Base-by-base conservation (phyloP, 2,888 invertebrate species). In the Ariolimax columbianus region DNA sequence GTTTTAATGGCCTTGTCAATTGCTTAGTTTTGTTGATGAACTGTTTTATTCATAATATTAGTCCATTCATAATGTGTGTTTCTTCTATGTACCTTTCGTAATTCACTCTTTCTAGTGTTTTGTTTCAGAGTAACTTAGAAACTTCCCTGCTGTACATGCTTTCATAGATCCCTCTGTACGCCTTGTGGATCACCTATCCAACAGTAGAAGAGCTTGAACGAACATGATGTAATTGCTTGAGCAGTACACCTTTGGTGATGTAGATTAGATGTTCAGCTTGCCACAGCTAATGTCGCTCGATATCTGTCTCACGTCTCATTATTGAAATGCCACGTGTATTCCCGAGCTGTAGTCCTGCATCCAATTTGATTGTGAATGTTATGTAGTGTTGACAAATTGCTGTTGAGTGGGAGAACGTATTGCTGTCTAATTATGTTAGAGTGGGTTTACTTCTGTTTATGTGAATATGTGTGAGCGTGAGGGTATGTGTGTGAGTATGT, bases 131-230 rank as follows among this genome's bases (percentile, higher is more conserved):
- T 4, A 14, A 11, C 36, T 36, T 70, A 70, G 26, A 19, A 23
- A 4, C 72, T 38, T 72, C 26, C 23, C 30, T 4, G 70, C 14
- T 23, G 70, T 70, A 72, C 40, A 38, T 72, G 72, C 26, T 23
- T 14, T 14, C 26, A 9, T 72, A 72, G 72, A 72, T 26, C 19
- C 26, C 26, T 30, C 38, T 72, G 72, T 40, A 19, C 40, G 17
- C 26, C 40, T 40, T 26, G 72, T 72, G 72, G 63, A 30, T 30
- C 23, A 19, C 55, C 55, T 47, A 11, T 63, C 63, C 63, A 70
- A 40, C 72, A 72, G 17, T 72, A 72, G 72, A 72, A 38, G 72
- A 72, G 40, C 40, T 40, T 72, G 72, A 55, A 55, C 55, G 55
- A 11, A 19, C 40, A 23, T 72, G 19, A 38, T 23, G 23, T 70